Evolutionary conservation across 2,113 vertebrate species (phyloP).

Genomic region (Caranx melampygus): DNA sequence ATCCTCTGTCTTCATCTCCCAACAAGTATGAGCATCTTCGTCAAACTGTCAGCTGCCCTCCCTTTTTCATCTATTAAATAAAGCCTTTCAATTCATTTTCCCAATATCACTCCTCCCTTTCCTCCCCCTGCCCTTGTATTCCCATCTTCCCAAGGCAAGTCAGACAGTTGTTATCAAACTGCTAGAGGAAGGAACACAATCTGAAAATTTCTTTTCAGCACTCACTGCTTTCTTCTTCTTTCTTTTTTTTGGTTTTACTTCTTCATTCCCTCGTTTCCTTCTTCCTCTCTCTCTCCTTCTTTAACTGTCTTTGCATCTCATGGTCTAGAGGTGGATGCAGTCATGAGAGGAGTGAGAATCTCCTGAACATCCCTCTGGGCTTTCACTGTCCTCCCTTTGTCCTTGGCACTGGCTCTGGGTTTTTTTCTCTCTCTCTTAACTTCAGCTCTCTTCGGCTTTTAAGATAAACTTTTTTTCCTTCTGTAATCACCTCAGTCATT

Average conservation of each 20-base stretch:
- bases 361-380: conserved; percentile 17
- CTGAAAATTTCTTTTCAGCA: not conserved
- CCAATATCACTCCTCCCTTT: conserved; percentile 13
- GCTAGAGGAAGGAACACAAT: conserved; percentile 4
- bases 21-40: conserved; percentile 27
- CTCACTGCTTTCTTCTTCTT: no score
- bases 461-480: conserved; percentile 3
- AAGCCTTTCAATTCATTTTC: conserved; percentile 36
- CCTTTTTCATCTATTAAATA: conserved; percentile 29
- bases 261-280: not conserved
- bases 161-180: conserved; percentile 44
- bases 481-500: not conserved
- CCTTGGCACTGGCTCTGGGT: conserved; percentile 24
- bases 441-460: not conserved
- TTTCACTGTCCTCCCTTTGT: conserved; percentile 33
- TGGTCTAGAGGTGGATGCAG: conserved; percentile 31
- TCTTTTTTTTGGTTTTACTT: not conserved
- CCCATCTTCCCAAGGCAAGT: conserved; percentile 4
- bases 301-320: conserved; percentile 40
- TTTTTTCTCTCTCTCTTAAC: conserved; percentile 32
- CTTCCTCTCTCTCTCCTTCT: not conserved
- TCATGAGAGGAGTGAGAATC: conserved; percentile 37
- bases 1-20: conserved; percentile 4
- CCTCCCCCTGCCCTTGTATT: conserved; percentile 21
- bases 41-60: conserved; percentile 27